Conservation (phyloP, 2,113 vertebrate genomes). For the Peromyscus maniculatus region DNA sequence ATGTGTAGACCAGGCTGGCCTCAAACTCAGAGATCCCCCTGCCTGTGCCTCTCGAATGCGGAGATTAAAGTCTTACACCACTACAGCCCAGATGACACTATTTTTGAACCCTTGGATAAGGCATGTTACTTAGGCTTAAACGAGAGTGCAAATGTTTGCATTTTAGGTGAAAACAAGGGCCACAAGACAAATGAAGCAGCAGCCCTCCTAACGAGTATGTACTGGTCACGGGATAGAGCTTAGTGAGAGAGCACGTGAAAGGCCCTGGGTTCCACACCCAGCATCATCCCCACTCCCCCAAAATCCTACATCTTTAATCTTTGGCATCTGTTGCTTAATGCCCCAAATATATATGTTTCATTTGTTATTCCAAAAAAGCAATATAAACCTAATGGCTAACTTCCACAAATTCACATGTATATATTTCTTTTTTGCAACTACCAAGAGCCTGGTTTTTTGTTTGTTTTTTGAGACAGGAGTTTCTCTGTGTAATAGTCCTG, state of each 20-base stretch:
- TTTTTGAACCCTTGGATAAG: background rate
- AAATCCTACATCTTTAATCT: background rate
- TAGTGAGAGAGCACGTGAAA: background rate
- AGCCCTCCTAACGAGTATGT: background rate
- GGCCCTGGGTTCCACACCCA: background rate
- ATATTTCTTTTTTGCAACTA: background rate
- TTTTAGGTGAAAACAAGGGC: constrained; percentile 33
- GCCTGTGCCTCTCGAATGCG: background rate
- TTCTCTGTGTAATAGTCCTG: background rate
- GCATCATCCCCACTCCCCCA: background rate
- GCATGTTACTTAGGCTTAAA: background rate
- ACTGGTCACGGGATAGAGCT: background rate
- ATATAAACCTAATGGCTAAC: background rate
- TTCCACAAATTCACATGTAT: background rate
- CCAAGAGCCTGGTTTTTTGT: too few species aligned
- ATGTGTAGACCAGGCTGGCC: too few species aligned
- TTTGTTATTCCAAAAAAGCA: constrained; percentile 30
- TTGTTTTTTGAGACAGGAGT: background rate
- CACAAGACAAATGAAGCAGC: constrained; percentile 12
- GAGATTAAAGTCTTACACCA: too few species aligned
- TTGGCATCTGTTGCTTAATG: constrained; percentile 8
- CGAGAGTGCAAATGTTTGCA: constrained; percentile 51
- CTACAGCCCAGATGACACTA: background rate
- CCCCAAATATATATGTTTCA: constrained; percentile 18
- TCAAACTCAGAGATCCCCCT: background rate